A percentile compares a stretch with the other conserved stretches of the same genome.
Conservation (phyloP, 2,113 vertebrate genomes). For the Atrichornis clamosus region DNA sequence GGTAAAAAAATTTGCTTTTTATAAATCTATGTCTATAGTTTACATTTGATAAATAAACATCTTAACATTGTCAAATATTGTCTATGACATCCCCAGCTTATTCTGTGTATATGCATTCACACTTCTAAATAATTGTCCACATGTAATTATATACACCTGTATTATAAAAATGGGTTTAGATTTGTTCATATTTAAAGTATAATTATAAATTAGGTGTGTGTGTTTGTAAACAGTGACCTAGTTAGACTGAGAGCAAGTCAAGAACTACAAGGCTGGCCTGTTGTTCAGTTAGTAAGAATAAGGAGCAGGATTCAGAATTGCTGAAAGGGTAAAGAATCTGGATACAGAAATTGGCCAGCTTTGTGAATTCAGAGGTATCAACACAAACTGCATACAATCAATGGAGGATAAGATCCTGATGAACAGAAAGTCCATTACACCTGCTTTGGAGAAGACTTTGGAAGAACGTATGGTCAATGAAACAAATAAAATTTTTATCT, state of each 20-base stretch:
- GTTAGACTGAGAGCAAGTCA: background rate
- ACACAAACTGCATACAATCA: background rate
- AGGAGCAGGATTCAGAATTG: background rate
- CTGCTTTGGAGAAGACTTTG: background rate
- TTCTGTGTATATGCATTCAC: background rate
- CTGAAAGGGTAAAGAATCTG: background rate
- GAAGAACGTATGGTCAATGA: background rate
- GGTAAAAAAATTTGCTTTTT: background rate
- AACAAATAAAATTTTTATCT: background rate
- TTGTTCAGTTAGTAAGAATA: background rate
- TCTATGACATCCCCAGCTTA: background rate
- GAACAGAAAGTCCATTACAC: background rate
- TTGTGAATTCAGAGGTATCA: background rate
- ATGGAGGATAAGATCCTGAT: background rate
- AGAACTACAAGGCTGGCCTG: background rate
- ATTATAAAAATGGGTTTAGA: background rate
- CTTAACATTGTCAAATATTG: background rate
- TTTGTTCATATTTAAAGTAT: background rate
- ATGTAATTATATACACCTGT: background rate
- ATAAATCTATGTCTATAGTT: background rate
- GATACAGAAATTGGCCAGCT: background rate
- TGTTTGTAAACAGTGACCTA: background rate
- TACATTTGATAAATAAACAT: fast-evolving
- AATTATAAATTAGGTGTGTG: background rate
- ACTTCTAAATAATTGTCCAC: background rate